A percentile compares a stretch with the other conserved stretches of the same genome.
Evolutionary conservation across 2,888 invertebrate species (phyloP).

Genomic region (Leptopterna dolabrata): DNA sequence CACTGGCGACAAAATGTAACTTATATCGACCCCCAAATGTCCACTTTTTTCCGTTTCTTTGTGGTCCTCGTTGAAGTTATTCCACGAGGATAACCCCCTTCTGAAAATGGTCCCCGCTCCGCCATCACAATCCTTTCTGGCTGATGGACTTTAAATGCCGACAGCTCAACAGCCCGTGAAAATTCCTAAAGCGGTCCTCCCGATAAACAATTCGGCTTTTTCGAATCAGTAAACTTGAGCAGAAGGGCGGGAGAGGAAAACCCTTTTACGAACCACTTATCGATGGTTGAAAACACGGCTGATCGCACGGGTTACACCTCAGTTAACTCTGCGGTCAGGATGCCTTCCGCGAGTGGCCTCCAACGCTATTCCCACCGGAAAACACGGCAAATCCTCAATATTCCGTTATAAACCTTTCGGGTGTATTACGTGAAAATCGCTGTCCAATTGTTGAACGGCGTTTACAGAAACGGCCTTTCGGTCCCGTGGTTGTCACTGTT

Average conservation of each 20-base stretch:
- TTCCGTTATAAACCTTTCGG: not conserved
- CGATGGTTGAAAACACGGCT: not conserved
- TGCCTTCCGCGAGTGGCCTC: not conserved
- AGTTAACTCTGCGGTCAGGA: not conserved
- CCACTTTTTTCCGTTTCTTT: no score
- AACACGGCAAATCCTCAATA: not conserved
- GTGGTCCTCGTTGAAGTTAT: not conserved
- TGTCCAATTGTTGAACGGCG: no score
- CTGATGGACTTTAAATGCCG: constrained; percentile 9
- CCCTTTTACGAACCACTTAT: not conserved
- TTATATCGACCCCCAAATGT: no score
- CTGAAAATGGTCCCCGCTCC: not conserved
- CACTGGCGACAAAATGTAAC: no score
- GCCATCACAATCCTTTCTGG: not conserved
- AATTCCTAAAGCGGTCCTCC: not conserved
- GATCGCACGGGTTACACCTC: not conserved
- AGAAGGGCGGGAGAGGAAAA: constrained; percentile 35
- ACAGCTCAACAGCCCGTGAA: constrained; percentile 1
- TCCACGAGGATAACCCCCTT: not conserved
- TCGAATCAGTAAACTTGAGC: not conserved
- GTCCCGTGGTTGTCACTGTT: no score
- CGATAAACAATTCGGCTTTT: constrained; percentile 23
- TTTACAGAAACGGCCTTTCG: no score
- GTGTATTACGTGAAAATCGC: not conserved
- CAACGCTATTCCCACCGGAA: not conserved